These are phyloP conservation scores for Ennomos fuscantarius DNA, from an alignment of 2,888 invertebrate species.

Conservation along the genomic window DNA sequence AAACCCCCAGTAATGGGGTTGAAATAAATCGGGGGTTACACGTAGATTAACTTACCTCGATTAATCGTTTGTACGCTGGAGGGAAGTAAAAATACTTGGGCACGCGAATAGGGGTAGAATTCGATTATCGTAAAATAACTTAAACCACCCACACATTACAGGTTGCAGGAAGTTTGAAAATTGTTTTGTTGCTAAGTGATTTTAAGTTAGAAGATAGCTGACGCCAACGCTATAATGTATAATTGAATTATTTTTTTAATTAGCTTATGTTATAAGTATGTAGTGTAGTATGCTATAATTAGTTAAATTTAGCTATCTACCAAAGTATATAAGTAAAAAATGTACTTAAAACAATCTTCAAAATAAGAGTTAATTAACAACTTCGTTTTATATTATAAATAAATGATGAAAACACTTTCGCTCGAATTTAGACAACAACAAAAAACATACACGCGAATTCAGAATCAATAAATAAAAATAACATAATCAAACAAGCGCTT, in stretches of 20 bases:
- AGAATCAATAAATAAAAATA: too few species aligned
- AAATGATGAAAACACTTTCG: too few species aligned
- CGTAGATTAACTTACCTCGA: slow-evolving; percentile 31
- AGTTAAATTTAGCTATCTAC: too few species aligned
- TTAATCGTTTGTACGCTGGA: slow-evolving; percentile 26
- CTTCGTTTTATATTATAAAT: too few species aligned
- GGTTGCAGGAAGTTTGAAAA: slow-evolving; percentile 6
- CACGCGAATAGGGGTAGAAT: slow-evolving; percentile 27
- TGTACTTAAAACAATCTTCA: too few species aligned
- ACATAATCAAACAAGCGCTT: slow-evolving; percentile 2
- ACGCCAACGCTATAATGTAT: too few species aligned
- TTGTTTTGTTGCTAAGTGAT: slow-evolving; percentile 21
- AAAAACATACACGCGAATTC: too few species aligned
- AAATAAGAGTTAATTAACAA: too few species aligned
- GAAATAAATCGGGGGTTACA: slow-evolving; percentile 30
- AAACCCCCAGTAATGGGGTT: slow-evolving; percentile 24
- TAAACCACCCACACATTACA: slow-evolving; percentile 7
- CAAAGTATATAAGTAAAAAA: too few species aligned
- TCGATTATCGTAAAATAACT: slow-evolving; percentile 24
- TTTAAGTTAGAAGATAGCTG: neutral
- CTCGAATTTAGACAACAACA: neutral
- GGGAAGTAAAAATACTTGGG: slow-evolving; percentile 28
- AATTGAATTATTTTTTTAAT: too few species aligned
- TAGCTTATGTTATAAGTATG: too few species aligned
- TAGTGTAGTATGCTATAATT: too few species aligned